Evolutionary conservation across 2,113 vertebrate genomes (phyloP).

Genomic region (Oncorhynchus kisutch): DNA sequence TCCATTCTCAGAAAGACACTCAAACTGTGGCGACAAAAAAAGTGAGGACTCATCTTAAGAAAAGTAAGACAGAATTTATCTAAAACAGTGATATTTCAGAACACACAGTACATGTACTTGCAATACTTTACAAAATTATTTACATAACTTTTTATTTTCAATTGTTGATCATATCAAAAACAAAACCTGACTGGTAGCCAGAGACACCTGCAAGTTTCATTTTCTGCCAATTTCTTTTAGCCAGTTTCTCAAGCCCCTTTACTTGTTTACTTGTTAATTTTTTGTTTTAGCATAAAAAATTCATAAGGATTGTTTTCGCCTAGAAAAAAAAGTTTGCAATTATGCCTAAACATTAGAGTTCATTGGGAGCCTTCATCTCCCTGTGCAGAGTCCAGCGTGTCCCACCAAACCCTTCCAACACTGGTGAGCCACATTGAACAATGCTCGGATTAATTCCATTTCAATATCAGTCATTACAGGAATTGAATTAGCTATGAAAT

Average conservation of each 20-base stretch:
- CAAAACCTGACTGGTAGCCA: no score
- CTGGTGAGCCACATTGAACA: conserved; percentile 7
- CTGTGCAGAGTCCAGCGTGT: not conserved
- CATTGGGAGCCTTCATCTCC: conserved; percentile 5
- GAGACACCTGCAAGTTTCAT: not conserved
- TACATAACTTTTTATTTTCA: conserved; percentile 60
- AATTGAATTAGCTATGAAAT: not conserved
- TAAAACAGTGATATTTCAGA: conserved; percentile 52
- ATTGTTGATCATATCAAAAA: conserved; percentile 12
- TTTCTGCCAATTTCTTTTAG: conserved; percentile 4
- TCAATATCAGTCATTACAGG: not conserved
- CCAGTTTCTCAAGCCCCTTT: not conserved
- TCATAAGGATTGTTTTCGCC: not conserved
- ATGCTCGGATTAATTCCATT: conserved; percentile 10
- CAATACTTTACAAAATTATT: conserved; percentile 70
- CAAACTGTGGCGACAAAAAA: conserved; percentile 10
- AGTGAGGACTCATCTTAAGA: conserved; percentile 32
- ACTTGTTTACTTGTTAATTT: not conserved
- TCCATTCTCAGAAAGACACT: no score
- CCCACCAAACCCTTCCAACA: not conserved
- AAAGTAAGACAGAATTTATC: conserved; percentile 52
- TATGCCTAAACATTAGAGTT: conserved; percentile 18
- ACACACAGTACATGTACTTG: conserved; percentile 51
- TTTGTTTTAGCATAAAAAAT: not conserved
- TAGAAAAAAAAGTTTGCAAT: not conserved